Conservation (phyloP, 2,888 invertebrate genomes). For the Gryllus longicercus region DNA sequence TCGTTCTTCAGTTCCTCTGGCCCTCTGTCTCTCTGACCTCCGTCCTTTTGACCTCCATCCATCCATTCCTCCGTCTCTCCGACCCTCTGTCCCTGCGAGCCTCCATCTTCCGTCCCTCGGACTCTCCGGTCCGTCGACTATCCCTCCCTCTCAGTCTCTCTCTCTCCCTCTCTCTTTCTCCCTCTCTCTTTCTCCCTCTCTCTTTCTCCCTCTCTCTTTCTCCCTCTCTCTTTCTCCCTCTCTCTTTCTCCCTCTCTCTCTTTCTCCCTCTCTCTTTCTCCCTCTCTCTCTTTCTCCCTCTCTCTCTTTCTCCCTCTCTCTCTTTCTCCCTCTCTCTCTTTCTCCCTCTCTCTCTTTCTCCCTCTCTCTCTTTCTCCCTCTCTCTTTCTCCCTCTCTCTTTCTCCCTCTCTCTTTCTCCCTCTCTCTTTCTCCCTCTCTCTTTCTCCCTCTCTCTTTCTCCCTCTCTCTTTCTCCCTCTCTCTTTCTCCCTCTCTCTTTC, state of each 20-base stretch:
- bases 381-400: slow-evolving; percentile 26
- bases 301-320: too few species aligned
- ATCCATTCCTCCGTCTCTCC: slow-evolving; percentile 24
- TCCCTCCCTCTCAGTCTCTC: slow-evolving; percentile 23
- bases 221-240: too few species aligned
- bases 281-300: too few species aligned
- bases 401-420: slow-evolving; percentile 27
- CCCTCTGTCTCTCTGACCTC: slow-evolving; percentile 26
- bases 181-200: not conserved
- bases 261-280: too few species aligned
- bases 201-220: too few species aligned
- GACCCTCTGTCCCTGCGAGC: slow-evolving; percentile 27
- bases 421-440: slow-evolving; percentile 25
- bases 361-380: slow-evolving; percentile 20
- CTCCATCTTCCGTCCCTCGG: slow-evolving; percentile 25
- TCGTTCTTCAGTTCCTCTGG: slow-evolving; percentile 23
- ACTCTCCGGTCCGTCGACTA: slow-evolving; percentile 20
- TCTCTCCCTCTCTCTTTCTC: slow-evolving; percentile 25
- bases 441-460: slow-evolving; percentile 23
- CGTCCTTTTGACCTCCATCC: slow-evolving; percentile 17
- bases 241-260: too few species aligned
- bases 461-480: slow-evolving; percentile 26
- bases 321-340: too few species aligned
- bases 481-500: too few species aligned
- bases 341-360: slow-evolving; percentile 25